Conservation (phyloP, 1,140 invertebrate genomes). For the Manduca sexta region DNA sequence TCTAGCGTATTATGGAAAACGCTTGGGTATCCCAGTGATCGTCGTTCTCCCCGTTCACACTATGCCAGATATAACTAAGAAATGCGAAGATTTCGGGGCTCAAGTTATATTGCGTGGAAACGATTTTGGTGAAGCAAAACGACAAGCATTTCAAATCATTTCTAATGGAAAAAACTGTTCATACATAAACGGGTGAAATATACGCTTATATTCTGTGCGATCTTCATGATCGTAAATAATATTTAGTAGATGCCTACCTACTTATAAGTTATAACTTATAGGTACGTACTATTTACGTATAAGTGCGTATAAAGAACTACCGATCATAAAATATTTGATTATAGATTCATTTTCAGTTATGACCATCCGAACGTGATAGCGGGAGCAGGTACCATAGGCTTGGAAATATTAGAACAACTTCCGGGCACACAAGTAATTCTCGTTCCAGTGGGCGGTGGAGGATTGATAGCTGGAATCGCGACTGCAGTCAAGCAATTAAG, state of each 20-base stretch:
- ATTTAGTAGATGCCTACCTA: no score
- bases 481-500: conserved; percentile 79
- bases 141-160: conserved; percentile 15
- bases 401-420: conserved; percentile 81
- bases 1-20: conserved; percentile 81
- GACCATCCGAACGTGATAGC: conserved; percentile 83
- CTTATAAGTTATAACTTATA: no score
- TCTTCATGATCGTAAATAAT: no score
- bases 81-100: conserved; percentile 79
- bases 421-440: conserved; percentile 70
- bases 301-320: no score
- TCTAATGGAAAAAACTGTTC: conserved; percentile 3
- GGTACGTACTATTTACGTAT: no score
- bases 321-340: no score
- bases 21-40: conserved; percentile 79
- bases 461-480: conserved; percentile 80
- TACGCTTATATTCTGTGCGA: no score
- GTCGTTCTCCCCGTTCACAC: conserved; percentile 83
- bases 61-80: conserved; percentile 80
- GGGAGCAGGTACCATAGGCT: conserved; percentile 81
- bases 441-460: conserved; percentile 82
- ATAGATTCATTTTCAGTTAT: conserved; percentile 63
- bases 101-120: conserved; percentile 75
- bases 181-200: conserved; percentile 26
- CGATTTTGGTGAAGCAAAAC: conserved; percentile 16